Conservation (phyloP, 1,140 invertebrate species). For the Laupala kohalensis region DNA sequence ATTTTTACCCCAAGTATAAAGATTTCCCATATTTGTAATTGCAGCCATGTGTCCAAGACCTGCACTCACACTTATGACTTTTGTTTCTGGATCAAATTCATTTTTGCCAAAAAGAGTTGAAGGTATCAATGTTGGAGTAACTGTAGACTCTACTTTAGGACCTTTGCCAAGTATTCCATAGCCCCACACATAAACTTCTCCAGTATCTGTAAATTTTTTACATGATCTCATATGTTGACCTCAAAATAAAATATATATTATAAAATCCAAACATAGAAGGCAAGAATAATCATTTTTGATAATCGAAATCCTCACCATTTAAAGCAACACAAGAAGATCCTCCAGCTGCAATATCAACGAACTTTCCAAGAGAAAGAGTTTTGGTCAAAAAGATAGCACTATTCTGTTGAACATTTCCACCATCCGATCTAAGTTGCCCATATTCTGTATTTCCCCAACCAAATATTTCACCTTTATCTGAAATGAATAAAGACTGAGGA, state of each 20-base stretch:
- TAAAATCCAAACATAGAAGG: too few species aligned
- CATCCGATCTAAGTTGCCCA: conserved; percentile 50
- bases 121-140: conserved; percentile 57
- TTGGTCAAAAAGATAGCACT: conserved; percentile 51
- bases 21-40: conserved; percentile 60
- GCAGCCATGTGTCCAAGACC: conserved; percentile 71
- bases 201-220: conserved; percentile 57
- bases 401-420: conserved; percentile 42
- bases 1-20: conserved; percentile 87
- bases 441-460: conserved; percentile 97
- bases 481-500: too few species aligned
- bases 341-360: conserved; percentile 69
- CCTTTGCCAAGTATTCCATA: conserved; percentile 83
- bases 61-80: conserved; percentile 50
- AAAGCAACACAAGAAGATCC: conserved; percentile 75
- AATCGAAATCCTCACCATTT: conserved; percentile 56
- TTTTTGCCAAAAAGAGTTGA: conserved; percentile 70
- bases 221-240: too few species aligned
- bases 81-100: conserved; percentile 55
- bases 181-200: conserved; percentile 83
- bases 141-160: conserved; percentile 51
- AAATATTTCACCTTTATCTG: conserved; percentile 85
- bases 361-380: conserved; percentile 50
- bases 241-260: too few species aligned
- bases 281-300: too few species aligned